Evolutionary conservation across 1,140 invertebrate species (phyloP).

Genomic region (Drosophila elegans): DNA sequence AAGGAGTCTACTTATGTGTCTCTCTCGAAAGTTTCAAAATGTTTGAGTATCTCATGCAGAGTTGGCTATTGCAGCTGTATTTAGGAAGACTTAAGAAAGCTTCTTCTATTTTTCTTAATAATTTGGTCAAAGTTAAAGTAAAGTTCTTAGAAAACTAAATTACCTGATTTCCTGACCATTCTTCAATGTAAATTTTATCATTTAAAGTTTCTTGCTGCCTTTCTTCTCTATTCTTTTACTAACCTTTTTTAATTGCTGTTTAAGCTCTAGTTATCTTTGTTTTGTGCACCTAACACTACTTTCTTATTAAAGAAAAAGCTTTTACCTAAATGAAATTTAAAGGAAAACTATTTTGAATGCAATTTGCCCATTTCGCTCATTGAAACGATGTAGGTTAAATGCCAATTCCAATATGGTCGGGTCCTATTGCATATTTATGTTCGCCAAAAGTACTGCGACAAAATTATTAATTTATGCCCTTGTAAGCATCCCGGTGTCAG

Average conservation of each 20-base stretch:
- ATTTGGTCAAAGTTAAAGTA: background rate
- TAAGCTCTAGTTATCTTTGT: slow-evolving; percentile 13
- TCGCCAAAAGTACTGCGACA: slow-evolving; percentile 53
- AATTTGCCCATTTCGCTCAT: background rate
- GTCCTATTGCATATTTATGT: slow-evolving; percentile 49
- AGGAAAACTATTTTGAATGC: slow-evolving; percentile 1
- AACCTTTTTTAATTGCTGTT: slow-evolving; percentile 14
- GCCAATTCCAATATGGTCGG: slow-evolving; percentile 19
- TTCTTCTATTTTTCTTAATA: background rate
- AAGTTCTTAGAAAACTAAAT: background rate
- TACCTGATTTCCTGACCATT: background rate
- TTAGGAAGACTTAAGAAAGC: background rate
- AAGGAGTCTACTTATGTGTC: slow-evolving; percentile 45
- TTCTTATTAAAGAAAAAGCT: slow-evolving; percentile 7
- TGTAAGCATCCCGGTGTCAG: slow-evolving; percentile 30
- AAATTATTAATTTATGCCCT: slow-evolving; percentile 59
- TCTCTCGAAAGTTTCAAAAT: slow-evolving; percentile 17
- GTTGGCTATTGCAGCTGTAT: slow-evolving; percentile 4
- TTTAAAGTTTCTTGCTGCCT: slow-evolving; percentile 14
- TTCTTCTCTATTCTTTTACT: slow-evolving; percentile 1
- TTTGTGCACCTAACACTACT: background rate
- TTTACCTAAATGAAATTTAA: slow-evolving; percentile 21
- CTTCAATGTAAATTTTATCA: background rate
- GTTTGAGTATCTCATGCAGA: slow-evolving; percentile 6
- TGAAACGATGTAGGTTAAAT: slow-evolving; percentile 21